Percentiles rank a stretch among this genome's conserved stretches.
Evolutionary conservation across 2,113 vertebrate genomes (phyloP).

Genomic region (Sinocyclocheilus maitianheensis): DNA sequence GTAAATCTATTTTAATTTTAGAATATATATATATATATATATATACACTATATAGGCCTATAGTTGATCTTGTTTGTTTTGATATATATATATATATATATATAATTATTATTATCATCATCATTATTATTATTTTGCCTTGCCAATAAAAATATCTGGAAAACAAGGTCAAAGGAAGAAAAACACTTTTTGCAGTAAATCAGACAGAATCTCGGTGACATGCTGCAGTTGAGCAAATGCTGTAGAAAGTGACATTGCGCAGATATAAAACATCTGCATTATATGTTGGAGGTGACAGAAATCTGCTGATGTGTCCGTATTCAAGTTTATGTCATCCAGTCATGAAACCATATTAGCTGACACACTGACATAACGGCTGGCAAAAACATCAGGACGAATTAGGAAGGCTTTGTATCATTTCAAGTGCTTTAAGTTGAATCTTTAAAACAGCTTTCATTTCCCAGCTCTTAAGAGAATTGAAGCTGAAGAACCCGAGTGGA

Average conservation of each 20-base stretch:
- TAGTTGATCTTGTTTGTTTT: too few species aligned
- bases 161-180: too few species aligned
- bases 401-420: neutral
- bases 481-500: slow-evolving; percentile 37
- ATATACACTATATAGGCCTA: too few species aligned
- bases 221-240: neutral
- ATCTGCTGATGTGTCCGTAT: neutral
- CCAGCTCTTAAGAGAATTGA: neutral
- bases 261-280: neutral
- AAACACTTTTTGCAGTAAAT: neutral
- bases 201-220: neutral
- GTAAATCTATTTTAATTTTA: too few species aligned
- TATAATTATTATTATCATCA: too few species aligned
- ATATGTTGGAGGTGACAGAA: neutral
- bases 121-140: too few species aligned
- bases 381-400: neutral
- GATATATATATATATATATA: too few species aligned
- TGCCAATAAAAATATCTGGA: too few species aligned
- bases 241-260: neutral
- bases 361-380: neutral
- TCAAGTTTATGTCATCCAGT: neutral
- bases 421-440: neutral
- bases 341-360: neutral
- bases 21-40: too few species aligned
- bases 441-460: neutral